Evolutionary conservation across 2,797 vertebrate species (phyloP).

Genomic region (Danio kyathit): DNA sequence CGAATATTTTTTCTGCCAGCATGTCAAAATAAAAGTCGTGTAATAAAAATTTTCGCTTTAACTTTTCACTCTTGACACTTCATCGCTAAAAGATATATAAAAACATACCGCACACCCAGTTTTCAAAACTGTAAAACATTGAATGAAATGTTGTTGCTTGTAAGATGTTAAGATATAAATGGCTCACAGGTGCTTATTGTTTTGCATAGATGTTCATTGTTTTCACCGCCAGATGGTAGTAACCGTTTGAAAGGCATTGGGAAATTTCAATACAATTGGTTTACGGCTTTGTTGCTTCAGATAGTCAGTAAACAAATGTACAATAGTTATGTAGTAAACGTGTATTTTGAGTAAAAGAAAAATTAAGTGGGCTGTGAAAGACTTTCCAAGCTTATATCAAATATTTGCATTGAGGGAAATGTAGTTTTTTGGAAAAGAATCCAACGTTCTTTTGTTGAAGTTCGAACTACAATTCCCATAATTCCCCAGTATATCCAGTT

Average conservation of each 20-base stretch:
- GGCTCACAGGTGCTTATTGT: not conserved
- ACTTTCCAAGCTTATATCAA: too few species aligned
- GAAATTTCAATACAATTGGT: not conserved
- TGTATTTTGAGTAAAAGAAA: too few species aligned
- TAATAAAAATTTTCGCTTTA: not conserved
- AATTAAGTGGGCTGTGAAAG: too few species aligned
- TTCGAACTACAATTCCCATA: conserved; percentile 40
- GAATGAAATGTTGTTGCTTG: not conserved
- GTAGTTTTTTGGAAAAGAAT: not conserved
- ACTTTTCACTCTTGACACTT: not conserved
- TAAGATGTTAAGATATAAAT: not conserved
- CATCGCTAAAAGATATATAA: not conserved
- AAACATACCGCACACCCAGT: not conserved
- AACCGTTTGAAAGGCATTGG: not conserved
- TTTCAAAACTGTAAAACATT: not conserved
- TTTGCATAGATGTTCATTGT: too few species aligned
- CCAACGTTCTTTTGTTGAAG: not conserved
- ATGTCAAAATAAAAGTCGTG: conserved; percentile 46
- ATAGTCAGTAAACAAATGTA: too few species aligned
- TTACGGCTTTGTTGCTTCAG: not conserved
- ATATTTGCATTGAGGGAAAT: conserved; percentile 43
- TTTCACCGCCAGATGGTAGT: not conserved
- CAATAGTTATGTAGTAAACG: too few species aligned
- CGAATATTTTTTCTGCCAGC: not conserved
- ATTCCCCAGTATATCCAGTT: conserved; percentile 3